A percentile compares a stretch with the other conserved stretches of the same genome.
Conservation (phyloP, 92 coral and sea anemone species). For the Chrysogorgia sp. region DNA sequence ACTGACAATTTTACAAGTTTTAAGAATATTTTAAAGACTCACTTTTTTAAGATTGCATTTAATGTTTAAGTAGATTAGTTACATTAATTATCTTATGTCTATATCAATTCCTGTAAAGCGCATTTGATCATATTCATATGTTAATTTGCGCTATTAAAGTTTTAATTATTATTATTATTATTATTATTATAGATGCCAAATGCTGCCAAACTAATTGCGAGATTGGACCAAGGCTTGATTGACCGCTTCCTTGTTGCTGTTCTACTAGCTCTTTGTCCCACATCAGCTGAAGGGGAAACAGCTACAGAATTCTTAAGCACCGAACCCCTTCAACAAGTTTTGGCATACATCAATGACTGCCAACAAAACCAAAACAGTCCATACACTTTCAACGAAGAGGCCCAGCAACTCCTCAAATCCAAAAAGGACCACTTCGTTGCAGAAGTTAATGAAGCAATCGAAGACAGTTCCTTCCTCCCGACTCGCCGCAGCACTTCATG, state of each 20-base stretch:
- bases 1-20: too few relatives aligned
- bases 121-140: too few relatives aligned
- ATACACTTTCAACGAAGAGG: slow-evolving; percentile 28
- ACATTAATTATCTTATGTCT: too few relatives aligned
- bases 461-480: slow-evolving; percentile 22
- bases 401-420: slow-evolving; percentile 7
- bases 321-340: slow-evolving; percentile 19
- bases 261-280: slow-evolving; percentile 54
- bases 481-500: slow-evolving; percentile 31
- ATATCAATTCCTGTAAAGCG: too few relatives aligned
- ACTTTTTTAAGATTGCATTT: too few relatives aligned
- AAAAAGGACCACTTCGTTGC: slow-evolving; percentile 21
- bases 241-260: slow-evolving; percentile 55
- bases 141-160: too few relatives aligned
- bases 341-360: slow-evolving; percentile 16
- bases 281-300: slow-evolving; percentile 40
- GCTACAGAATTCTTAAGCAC: slow-evolving; percentile 31
- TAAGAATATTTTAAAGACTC: too few relatives aligned
- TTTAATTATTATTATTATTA: too few relatives aligned
- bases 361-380: slow-evolving; percentile 15
- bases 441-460: slow-evolving; percentile 11
- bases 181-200: too few relatives aligned
- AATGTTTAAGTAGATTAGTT: too few relatives aligned
- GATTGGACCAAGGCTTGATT: slow-evolving; percentile 28
- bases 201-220: slow-evolving; percentile 2